These are phyloP conservation scores for Prostheceraeus crozeri DNA, from an alignment of 2,888 invertebrate genomes.

Conservation along the genomic window DNA sequence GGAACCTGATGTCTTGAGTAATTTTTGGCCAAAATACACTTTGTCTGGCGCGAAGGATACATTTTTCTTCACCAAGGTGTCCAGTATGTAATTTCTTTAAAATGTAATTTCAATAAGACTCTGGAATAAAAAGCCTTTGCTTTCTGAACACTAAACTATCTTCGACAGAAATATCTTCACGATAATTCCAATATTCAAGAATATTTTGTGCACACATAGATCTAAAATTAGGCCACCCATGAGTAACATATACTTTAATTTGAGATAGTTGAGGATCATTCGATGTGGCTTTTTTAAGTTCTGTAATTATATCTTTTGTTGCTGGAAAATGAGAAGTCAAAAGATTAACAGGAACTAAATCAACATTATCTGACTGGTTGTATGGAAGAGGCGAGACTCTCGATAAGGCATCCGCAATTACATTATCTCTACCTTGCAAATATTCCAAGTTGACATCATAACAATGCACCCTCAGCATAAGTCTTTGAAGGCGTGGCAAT, in stretches of 20 bases:
- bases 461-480: not conserved
- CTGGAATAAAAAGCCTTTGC: not conserved
- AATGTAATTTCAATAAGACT: not conserved
- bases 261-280: not conserved
- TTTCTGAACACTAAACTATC: not conserved
- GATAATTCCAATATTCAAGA: not conserved
- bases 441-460: constrained; percentile 2
- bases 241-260: not conserved
- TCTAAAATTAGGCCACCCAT: not conserved
- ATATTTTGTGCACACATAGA: not conserved
- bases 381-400: no score
- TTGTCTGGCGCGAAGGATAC: not conserved
- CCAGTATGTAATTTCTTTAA: not conserved
- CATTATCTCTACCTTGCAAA: constrained; percentile 29
- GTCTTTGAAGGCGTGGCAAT: not conserved
- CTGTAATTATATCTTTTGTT: not conserved
- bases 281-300: not conserved
- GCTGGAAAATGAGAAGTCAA: not conserved
- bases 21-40: constrained; percentile 5
- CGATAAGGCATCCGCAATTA: not conserved
- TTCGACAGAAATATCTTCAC: no score
- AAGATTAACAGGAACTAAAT: not conserved
- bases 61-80: not conserved
- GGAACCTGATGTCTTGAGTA: no score
- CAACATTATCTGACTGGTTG: no score